Base-by-base conservation (phyloP, 2,888 invertebrate species). In the Deilephila elpenor region DNA sequence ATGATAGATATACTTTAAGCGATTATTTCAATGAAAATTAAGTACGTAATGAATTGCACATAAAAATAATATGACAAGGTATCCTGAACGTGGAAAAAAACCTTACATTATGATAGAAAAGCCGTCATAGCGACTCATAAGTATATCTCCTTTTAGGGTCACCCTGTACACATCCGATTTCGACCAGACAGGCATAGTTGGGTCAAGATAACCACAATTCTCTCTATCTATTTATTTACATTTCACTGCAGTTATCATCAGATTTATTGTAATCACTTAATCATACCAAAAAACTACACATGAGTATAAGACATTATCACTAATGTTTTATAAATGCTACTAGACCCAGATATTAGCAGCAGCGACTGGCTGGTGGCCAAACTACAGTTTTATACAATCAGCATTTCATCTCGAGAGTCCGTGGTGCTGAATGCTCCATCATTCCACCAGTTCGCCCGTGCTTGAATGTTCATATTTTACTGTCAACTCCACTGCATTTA, bases 371-470 rank as follows among this genome's bases (percentile, higher is more conserved):
- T 51, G 19, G 61, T 19, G 29, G 78, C 80, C 80, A 79, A 76
- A 72, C 75, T 71, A 75, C 76, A 75, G 76, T 79, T 79, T 79
- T 76, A 78, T 79, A 78, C 78, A 78, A 79, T 78, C 77, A 78
- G 77, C 76, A 71, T 74, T 76, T 76, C 72, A 73, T 71, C 75
- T 74, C 70, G 56, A 74, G 71, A 70, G 75, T 75, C 74, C 74
- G 75, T 77, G 79, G 79, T 76, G 59, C 70, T 72, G 62, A 74
- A 77, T 74, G 70, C 78, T 59, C 75, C 74, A 79, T 74, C 72
- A 76, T 78, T 64, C 7, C n/a, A 19, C 17, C n/a, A 19, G 34
- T n/a, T 5, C 56, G 29, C 11, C 17, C 29, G 44, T 32, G 5
- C 29, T 53, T n/a, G 11, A 64, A 20, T 70, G 25, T 29, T 70